Percentiles rank a stretch among this genome's conserved stretches.
Conservation (phyloP, 2,797 vertebrate species). For the Nothura maculosa region DNA sequence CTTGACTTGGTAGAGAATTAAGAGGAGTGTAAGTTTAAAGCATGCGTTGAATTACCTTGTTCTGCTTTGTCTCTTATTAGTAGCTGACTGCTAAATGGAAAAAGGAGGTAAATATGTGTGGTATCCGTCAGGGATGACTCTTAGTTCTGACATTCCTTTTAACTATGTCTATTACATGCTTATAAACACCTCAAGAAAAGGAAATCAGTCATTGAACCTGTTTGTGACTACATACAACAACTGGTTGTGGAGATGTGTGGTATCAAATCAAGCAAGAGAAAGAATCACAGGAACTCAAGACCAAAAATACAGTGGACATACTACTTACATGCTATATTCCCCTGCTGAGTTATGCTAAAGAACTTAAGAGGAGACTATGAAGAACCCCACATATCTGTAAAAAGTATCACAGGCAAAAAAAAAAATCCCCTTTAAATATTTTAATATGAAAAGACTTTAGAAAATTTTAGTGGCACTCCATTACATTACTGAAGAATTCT, state of each 20-base stretch:
- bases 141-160: background rate
- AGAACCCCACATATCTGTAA: background rate
- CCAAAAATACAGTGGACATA: background rate
- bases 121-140: background rate
- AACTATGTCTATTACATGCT: background rate
- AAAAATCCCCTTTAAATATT: background rate
- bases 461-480: background rate
- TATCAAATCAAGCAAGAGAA: background rate
- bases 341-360: too few relatives aligned
- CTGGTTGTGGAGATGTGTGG: background rate
- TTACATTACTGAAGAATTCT: background rate
- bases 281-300: background rate
- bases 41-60: background rate
- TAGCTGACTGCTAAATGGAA: background rate
- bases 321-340: background rate
- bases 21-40: background rate
- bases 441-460: background rate
- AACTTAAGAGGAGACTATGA: background rate
- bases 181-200: background rate
- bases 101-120: background rate
- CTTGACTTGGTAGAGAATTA: background rate
- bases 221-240: background rate
- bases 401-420: background rate
- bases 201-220: fast-evolving
- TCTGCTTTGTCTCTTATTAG: background rate